A percentile compares a stretch with the other conserved stretches of the same genome.
Evolutionary conservation across 1,140 invertebrate species (phyloP).

Genomic region (Pantala flavescens): DNA sequence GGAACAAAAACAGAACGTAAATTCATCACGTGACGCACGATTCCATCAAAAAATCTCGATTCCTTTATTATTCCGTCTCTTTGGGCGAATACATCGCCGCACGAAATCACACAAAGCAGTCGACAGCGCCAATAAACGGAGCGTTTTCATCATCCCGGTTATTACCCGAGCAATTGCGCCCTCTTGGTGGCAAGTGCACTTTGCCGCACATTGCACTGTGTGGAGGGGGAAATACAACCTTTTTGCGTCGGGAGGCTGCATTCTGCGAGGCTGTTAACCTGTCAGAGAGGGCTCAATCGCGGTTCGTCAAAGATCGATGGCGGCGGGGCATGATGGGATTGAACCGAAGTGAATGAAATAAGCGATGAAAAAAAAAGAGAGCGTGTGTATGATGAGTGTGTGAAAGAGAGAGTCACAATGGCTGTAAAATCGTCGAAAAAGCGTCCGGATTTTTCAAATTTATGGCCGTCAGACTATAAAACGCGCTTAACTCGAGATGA

Average conservation of each 20-base stretch:
- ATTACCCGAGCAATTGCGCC: slow-evolving; percentile 2
- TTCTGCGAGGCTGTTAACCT: slow-evolving; percentile 4
- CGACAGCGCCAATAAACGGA: neutral
- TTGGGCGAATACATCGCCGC: neutral
- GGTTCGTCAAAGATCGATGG: slow-evolving; percentile 7
- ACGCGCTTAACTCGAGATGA: neutral
- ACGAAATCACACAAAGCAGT: neutral
- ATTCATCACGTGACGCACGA: no score
- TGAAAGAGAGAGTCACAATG: neutral
- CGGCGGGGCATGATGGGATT: neutral
- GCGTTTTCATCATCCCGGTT: slow-evolving; percentile 7
- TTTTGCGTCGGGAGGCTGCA: neutral
- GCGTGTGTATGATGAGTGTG: neutral
- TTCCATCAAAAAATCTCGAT: no score
- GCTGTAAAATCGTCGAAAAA: slow-evolving; percentile 8
- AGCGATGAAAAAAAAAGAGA: neutral
- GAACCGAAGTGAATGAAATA: neutral
- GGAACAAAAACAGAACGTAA: no score
- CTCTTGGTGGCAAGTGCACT: neutral
- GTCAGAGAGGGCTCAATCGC: neutral
- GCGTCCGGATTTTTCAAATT: slow-evolving; percentile 5
- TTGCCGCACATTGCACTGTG: neutral
- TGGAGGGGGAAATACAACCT: neutral
- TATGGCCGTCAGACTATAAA: neutral
- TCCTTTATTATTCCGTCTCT: neutral